Conservation (phyloP, 2,797 vertebrate species). For the Artibeus lituratus region DNA sequence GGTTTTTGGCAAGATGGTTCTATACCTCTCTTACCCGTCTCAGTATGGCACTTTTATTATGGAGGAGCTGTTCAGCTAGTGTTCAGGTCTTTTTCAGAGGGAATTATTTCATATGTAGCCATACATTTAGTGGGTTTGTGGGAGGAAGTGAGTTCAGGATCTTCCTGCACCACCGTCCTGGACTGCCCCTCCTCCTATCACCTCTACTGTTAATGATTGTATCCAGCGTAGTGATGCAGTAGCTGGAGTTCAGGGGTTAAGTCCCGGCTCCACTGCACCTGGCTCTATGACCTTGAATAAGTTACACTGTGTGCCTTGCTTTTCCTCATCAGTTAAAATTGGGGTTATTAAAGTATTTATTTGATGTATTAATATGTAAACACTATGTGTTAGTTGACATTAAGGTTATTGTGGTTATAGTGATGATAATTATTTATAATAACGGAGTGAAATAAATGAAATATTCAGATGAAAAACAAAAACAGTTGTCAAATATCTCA, state of each 20-base stretch:
- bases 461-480: background rate
- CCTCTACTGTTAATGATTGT: background rate
- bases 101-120: background rate
- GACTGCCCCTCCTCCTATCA: background rate
- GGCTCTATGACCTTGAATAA: background rate
- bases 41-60: background rate
- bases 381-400: background rate
- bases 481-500: background rate
- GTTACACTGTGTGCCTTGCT: background rate
- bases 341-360: background rate
- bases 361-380: background rate
- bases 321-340: background rate
- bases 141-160: background rate
- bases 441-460: background rate
- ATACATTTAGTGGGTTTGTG: background rate
- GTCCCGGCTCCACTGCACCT: background rate
- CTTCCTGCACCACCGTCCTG: background rate
- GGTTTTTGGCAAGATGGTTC: background rate
- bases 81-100: background rate
- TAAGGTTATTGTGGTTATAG: background rate
- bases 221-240: fast-evolving
- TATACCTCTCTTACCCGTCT: background rate
- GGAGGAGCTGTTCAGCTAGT: background rate
- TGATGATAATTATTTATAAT: background rate
- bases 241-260: background rate